phyloP scores from a whole-genome alignment of 2,888 invertebrate species.

The Dioctria linearis region DNA sequence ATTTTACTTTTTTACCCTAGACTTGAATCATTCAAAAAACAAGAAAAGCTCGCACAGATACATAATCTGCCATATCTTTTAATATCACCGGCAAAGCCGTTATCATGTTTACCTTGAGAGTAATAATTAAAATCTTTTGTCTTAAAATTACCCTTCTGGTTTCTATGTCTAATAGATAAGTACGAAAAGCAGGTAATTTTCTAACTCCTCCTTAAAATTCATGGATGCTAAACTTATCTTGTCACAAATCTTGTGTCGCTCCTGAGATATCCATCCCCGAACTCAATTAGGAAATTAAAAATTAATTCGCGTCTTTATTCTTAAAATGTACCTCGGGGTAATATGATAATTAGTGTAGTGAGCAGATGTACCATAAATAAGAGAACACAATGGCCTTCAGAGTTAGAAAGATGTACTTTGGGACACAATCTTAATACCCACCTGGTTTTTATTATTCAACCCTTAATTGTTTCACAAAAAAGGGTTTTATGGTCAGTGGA shows the following conservation, averaged over 20 bases:
- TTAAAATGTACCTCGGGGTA: conserved; percentile 37
- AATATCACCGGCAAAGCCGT: no score
- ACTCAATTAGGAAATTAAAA: conserved; percentile 52
- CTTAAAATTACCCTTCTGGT: conserved; percentile 17
- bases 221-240: conserved; percentile 39
- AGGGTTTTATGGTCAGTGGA: conserved; percentile 38
- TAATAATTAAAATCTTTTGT: conserved; percentile 48
- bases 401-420: conserved; percentile 11
- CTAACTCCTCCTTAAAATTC: conserved; percentile 44
- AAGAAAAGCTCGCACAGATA: no score
- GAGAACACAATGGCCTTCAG: conserved; percentile 36
- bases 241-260: conserved; percentile 39
- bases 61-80: no score
- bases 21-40: no score
- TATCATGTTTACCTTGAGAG: not conserved
- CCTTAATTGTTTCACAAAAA: conserved; percentile 54
- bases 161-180: conserved; percentile 23
- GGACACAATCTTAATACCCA: conserved; percentile 53
- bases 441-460: conserved; percentile 52
- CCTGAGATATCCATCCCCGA: conserved; percentile 39
- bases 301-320: conserved; percentile 50
- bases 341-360: conserved; percentile 48
- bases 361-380: conserved; percentile 54
- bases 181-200: conserved; percentile 32
- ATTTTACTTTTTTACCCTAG: no score